Percentiles rank a stretch among this genome's conserved stretches.
Evolutionary conservation across 2,888 invertebrate species (phyloP).

Genomic region (Helobdella robusta): DNA sequence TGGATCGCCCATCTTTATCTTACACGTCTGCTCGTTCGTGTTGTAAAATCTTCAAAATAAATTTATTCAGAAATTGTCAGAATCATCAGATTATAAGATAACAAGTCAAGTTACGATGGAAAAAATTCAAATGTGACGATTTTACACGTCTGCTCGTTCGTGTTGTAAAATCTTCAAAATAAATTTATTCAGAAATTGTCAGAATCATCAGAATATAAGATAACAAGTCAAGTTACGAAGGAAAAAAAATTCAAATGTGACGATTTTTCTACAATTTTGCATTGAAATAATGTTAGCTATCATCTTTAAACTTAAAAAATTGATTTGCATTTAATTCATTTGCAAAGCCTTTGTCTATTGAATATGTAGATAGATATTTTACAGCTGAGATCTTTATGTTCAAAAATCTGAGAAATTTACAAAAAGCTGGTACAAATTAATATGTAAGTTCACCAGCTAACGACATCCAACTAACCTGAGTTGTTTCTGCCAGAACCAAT

Average conservation of each 20-base stretch:
- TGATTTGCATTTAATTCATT: too few relatives aligned
- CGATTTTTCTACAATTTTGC: too few relatives aligned
- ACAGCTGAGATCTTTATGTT: too few relatives aligned
- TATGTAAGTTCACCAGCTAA: too few relatives aligned
- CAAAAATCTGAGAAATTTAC: too few relatives aligned
- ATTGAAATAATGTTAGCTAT: too few relatives aligned
- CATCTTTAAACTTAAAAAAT: too few relatives aligned
- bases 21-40: constrained; percentile 48
- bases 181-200: neutral
- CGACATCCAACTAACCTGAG: too few relatives aligned
- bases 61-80: neutral
- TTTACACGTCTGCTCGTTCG: constrained; percentile 40
- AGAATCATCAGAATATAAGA: neutral
- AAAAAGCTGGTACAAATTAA: too few relatives aligned
- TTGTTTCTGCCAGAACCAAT: constrained; percentile 94
- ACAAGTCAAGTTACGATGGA: neutral
- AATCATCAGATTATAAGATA: neutral
- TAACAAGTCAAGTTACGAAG: neutral
- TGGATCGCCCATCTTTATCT: constrained; percentile 81
- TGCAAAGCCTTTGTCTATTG: too few relatives aligned
- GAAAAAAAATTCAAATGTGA: neutral
- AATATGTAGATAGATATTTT: too few relatives aligned
- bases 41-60: constrained; percentile 13
- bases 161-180: constrained; percentile 13
- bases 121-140: neutral